A percentile compares a stretch with the other conserved stretches of the same genome.
phyloP scores from a whole-genome alignment of 2,888 invertebrate genomes.

The Drosophila yooni region DNA sequence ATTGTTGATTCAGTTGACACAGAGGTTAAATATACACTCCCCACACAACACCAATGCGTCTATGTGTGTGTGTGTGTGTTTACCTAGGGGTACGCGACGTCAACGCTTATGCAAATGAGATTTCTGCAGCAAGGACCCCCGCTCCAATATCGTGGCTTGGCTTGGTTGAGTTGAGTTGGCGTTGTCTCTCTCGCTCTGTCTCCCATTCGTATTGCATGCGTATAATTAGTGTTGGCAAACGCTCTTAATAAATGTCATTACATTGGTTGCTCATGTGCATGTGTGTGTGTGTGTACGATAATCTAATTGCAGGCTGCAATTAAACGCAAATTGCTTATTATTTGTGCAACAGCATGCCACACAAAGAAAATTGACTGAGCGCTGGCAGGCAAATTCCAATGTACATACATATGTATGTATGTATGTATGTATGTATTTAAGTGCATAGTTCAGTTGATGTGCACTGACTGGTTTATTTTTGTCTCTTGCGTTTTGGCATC shows the following conservation, averaged over 20 bases:
- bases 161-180: slow-evolving; percentile 5
- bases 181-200: slow-evolving; percentile 4
- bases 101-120: slow-evolving; percentile 10
- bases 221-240: slow-evolving; percentile 18
- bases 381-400: slow-evolving; percentile 19
- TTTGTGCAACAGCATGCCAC: neutral
- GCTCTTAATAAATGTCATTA: slow-evolving; percentile 12
- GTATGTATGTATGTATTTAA: neutral
- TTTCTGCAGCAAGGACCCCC: neutral
- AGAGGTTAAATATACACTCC: neutral
- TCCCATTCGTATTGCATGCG: slow-evolving; percentile 10
- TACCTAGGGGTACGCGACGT: slow-evolving; percentile 4
- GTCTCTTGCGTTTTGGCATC: slow-evolving; percentile 26
- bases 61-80: neutral
- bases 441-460: slow-evolving; percentile 12
- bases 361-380: slow-evolving; percentile 21
- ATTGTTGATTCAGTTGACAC: slow-evolving; percentile 9
- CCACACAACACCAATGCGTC: neutral
- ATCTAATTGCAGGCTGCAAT: slow-evolving; percentile 40
- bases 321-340: slow-evolving; percentile 20
- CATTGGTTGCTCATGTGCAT: slow-evolving; percentile 5
- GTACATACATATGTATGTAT: neutral
- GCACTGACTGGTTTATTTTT: slow-evolving; percentile 16
- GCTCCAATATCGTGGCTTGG: slow-evolving; percentile 13
- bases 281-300: slow-evolving; percentile 21